phyloP scores from a whole-genome alignment of 2,113 vertebrate genomes.

The Xenopus tropicalis region DNA sequence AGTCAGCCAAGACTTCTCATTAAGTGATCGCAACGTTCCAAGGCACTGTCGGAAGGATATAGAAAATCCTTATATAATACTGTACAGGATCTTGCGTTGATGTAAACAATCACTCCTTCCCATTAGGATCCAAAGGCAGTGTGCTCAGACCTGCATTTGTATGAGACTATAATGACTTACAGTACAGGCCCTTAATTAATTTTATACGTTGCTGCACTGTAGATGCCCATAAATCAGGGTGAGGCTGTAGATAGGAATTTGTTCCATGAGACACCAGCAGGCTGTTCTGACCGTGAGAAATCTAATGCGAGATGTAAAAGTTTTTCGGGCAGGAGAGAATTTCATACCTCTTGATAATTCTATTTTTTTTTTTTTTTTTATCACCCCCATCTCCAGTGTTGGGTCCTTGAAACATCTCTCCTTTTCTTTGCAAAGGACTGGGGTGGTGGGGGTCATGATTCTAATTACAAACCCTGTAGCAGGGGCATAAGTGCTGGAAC shows the following conservation, averaged over 20 bases:
- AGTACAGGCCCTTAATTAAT: no score
- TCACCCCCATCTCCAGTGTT: background rate
- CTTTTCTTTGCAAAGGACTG: background rate
- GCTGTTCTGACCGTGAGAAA: background rate
- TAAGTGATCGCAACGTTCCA: no score
- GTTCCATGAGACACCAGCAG: background rate
- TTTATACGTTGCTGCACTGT: background rate
- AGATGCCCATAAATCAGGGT: background rate
- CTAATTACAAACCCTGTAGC: slow-evolving; percentile 12
- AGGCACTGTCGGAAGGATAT: no score
- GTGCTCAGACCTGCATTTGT: background rate
- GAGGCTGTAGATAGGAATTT: background rate
- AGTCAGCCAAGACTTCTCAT: no score
- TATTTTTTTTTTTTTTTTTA: background rate
- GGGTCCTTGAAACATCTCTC: slow-evolving; percentile 1
- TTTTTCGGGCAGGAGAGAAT: background rate
- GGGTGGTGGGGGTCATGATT: slow-evolving; percentile 11
- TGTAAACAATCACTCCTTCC: background rate
- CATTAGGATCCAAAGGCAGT: background rate
- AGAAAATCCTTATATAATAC: no score
- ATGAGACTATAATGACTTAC: no score
- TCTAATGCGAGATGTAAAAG: background rate
- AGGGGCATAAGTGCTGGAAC: background rate
- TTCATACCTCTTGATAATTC: background rate
- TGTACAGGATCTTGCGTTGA: no score